A percentile compares a stretch with the other conserved stretches of the same genome.
Conservation (phyloP, 2,888 invertebrate species). For the Acleris literana region DNA sequence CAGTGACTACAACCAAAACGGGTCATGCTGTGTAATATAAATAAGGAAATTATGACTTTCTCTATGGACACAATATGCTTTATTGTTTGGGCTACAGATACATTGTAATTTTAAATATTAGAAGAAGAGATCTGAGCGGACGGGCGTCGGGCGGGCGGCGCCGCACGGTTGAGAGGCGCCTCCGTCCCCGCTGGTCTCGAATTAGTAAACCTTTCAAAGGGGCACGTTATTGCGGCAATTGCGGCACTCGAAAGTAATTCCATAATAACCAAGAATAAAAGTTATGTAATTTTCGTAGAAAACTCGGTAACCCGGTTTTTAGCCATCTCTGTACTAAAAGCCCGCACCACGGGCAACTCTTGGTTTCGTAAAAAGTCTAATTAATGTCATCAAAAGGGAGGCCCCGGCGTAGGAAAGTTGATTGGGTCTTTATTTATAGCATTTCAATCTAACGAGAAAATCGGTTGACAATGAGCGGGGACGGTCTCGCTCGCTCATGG, state of each 20-base stretch:
- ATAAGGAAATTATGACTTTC: conserved; percentile 33
- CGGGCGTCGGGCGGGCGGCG: background rate
- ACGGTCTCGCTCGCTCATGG: conserved; percentile 1
- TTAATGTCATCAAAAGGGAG: conserved; percentile 67
- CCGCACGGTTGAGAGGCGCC: background rate
- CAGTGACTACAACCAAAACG: conserved; percentile 3
- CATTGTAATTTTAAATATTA: conserved; percentile 31
- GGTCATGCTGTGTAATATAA: conserved; percentile 25
- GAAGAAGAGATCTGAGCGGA: conserved; percentile 6
- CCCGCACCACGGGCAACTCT: conserved; percentile 20
- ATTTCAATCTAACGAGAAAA: conserved; percentile 51
- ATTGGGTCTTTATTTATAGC: conserved; percentile 58
- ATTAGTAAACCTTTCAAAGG: conserved; percentile 9
- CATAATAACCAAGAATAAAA: background rate
- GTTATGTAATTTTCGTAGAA: conserved; percentile 7
- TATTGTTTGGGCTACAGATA: conserved; percentile 35
- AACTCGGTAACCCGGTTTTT: conserved; percentile 12
- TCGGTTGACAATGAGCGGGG: conserved; percentile 21
- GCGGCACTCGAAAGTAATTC: conserved; percentile 25
- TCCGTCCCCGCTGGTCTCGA: conserved; percentile 11
- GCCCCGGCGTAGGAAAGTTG: conserved; percentile 53
- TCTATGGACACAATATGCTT: conserved; percentile 34
- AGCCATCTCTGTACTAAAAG: conserved; percentile 25
- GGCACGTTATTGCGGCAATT: conserved; percentile 33
- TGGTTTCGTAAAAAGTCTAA: conserved; percentile 53